These are phyloP conservation scores for Tamandua tetradactyla DNA, from an alignment of 2,797 vertebrate species.

Conservation along the genomic window DNA sequence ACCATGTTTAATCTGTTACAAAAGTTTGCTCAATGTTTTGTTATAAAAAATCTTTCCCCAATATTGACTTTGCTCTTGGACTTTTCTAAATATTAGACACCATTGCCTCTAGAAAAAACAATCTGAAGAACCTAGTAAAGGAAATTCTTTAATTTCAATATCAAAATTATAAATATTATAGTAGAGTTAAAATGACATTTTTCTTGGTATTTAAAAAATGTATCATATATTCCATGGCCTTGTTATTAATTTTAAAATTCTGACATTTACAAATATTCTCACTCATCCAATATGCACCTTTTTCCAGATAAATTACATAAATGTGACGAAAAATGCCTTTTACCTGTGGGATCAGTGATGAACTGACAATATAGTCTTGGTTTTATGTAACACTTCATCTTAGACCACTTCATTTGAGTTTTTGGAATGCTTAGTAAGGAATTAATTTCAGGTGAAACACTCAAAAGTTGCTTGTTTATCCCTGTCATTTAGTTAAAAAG, in stretches of 20 bases:
- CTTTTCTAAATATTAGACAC: no score
- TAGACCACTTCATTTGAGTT: background rate
- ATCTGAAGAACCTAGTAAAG: background rate
- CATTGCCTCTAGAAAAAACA: background rate
- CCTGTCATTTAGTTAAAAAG: constrained; percentile 8
- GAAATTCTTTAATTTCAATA: background rate
- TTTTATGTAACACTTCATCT: background rate
- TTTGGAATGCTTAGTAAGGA: background rate
- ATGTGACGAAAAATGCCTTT: background rate
- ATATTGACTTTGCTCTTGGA: background rate
- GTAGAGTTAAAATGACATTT: background rate
- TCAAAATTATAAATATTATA: background rate
- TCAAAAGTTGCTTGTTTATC: background rate
- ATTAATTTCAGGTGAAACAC: constrained; percentile 38
- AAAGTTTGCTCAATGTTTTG: background rate
- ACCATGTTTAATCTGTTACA: background rate
- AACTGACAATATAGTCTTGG: constrained; percentile 29
- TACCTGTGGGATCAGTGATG: background rate
- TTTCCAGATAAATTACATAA: constrained; percentile 28
- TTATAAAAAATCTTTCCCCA: background rate
- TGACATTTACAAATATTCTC: background rate
- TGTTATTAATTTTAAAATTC: constrained; percentile 27
- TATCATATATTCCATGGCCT: background rate
- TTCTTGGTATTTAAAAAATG: constrained; percentile 11
- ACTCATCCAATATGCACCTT: background rate